Evolutionary conservation across 2,888 invertebrate species (phyloP).

Genomic region (Arrhopalites spinosus): DNA sequence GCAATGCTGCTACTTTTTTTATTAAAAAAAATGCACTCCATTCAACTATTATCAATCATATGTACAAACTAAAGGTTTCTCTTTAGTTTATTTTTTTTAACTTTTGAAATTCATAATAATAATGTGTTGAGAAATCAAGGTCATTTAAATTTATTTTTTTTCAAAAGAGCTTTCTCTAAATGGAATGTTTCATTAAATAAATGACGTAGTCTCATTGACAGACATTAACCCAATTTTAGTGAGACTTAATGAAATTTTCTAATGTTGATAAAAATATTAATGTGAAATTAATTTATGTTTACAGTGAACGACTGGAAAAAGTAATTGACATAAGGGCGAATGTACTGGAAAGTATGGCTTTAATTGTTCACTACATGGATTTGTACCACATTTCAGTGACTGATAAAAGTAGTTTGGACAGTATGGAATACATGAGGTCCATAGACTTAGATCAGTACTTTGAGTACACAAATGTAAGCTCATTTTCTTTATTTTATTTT

Average conservation of each 20-base stretch:
- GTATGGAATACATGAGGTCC: slow-evolving; percentile 58
- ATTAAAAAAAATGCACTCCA: no score
- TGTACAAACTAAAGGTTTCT: no score
- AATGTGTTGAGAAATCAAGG: not conserved
- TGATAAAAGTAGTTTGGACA: slow-evolving; percentile 62
- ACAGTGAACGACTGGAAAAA: slow-evolving; percentile 72
- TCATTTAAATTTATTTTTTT: not conserved
- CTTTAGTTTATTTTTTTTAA: no score
- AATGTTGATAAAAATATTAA: no score
- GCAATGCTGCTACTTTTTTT: no score
- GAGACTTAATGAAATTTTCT: no score
- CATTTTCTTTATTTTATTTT: no score
- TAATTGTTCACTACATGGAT: slow-evolving; percentile 67
- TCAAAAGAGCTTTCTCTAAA: no score
- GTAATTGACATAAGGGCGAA: slow-evolving; percentile 72
- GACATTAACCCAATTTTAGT: not conserved
- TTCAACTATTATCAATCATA: not conserved
- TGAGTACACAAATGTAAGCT: slow-evolving; percentile 45
- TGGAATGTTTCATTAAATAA: not conserved
- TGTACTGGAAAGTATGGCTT: slow-evolving; percentile 75
- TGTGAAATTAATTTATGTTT: slow-evolving; percentile 42
- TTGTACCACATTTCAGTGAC: slow-evolving; percentile 62
- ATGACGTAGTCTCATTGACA: not conserved
- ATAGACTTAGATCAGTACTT: slow-evolving; percentile 47
- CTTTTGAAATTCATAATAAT: no score